Base-by-base conservation (phyloP, 2,888 invertebrate species). In the Lasioglossum zephyrum region DNA sequence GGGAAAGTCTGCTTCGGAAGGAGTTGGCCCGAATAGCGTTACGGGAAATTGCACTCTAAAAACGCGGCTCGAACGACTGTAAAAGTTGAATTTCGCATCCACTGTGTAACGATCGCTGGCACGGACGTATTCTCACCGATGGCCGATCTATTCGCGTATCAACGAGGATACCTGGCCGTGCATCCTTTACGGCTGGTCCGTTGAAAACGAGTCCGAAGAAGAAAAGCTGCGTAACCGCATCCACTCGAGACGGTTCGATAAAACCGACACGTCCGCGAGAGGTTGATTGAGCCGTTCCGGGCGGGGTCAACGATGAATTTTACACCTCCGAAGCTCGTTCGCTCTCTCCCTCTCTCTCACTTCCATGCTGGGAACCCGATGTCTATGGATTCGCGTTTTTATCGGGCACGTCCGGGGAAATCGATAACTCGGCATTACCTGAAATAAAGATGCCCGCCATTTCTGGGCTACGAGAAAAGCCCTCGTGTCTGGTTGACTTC, bases 261-360 rank as follows among this genome's bases (percentile, higher is more conserved):
- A 75, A 75, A 72, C 47, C 49, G 66, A 63, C 39, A 53, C n/a
- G 73, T 26, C 41, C 78, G 18, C 18, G 36, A 22, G 26, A 36
- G 11, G 22, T 53, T 82, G 81, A 75, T 60, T 39, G 69, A 72
- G 44, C 22, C 31, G 74, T 47, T 60, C 18, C 49, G 73, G 41
- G 39, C 41, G 26, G 26, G 75, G 81, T 60, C 81, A 83, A 81
- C 81, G 82, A 81, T 49, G 70, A 83, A 81, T 83, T 83, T 83
- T 81, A 75, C 82, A 83, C 82, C 74, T 60, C 18, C 47, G 66
- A 75, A 57, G 73, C 69, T 69, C 26, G 39, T 18, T 16, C 60
- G 2, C 26, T 1, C 36, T 36, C 36, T 3, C 36, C 3, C 36
- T 36, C 36, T 36, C 36, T 36, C 36, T 36, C 36, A 1, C 57